These are phyloP conservation scores for Eupithecia centaureata DNA, from an alignment of 2,888 invertebrate genomes.

Conservation along the genomic window DNA sequence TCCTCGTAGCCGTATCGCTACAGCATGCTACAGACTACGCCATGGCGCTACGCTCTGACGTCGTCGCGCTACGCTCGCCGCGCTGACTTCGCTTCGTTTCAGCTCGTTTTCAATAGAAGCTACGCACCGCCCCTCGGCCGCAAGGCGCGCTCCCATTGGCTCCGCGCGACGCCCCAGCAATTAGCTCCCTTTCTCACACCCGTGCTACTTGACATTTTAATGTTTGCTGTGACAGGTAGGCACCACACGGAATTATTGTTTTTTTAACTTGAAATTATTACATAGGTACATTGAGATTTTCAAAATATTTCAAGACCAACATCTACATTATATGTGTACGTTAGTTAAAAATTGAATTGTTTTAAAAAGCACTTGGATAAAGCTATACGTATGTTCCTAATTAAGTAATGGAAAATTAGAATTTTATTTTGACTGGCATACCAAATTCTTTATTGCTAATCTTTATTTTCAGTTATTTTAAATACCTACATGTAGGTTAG, in stretches of 20 bases:
- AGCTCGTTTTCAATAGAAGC: conserved; percentile 70
- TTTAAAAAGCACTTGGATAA: not conserved
- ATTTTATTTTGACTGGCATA: not conserved
- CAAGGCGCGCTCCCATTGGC: conserved; percentile 68
- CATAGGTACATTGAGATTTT: not conserved
- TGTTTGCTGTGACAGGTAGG: conserved; percentile 67
- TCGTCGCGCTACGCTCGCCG: conserved; percentile 28
- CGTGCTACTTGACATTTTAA: conserved; percentile 78
- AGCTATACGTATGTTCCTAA: not conserved
- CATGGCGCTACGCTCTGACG: conserved; percentile 19
- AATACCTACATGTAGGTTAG: not conserved
- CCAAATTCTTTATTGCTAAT: too few species aligned
- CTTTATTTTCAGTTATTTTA: not conserved
- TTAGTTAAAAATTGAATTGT: not conserved
- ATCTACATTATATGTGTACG: not conserved
- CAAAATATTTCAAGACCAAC: not conserved
- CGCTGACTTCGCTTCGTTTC: conserved; percentile 73
- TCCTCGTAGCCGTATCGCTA: conserved; percentile 6
- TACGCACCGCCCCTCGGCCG: conserved; percentile 69
- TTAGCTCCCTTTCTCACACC: conserved; percentile 71
- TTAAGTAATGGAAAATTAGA: not conserved
- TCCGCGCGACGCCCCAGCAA: conserved; percentile 72
- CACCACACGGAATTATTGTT: conserved; percentile 35
- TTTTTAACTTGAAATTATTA: not conserved
- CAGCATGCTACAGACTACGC: conserved; percentile 19